phyloP scores from a whole-genome alignment of 1,140 invertebrate genomes.

The Papilio polyxenes region DNA sequence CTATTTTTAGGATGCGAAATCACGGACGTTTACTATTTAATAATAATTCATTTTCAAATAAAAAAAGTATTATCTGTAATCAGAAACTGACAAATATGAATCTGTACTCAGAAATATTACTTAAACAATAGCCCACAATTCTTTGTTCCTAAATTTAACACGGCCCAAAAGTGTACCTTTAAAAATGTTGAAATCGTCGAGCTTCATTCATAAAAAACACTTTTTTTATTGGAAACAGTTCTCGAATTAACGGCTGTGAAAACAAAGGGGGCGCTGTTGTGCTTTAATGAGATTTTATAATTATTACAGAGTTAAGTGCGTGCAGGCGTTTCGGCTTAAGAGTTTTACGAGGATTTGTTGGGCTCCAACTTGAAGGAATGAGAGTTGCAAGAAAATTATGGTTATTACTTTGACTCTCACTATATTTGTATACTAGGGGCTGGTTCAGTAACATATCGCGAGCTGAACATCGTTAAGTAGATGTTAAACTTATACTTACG shows the following conservation, averaged over 20 bases:
- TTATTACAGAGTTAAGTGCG: constrained; percentile 4
- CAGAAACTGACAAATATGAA: not conserved
- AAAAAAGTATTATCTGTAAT: not conserved
- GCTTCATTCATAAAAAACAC: constrained; percentile 2
- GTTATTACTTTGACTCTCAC: not conserved
- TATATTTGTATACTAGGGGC: not conserved
- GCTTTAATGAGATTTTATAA: constrained; percentile 24
- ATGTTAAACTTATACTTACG: not conserved
- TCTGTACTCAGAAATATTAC: constrained; percentile 18
- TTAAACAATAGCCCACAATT: constrained; percentile 7
- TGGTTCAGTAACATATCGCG: not conserved
- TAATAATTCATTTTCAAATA: not conserved
- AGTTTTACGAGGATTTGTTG: constrained; percentile 16
- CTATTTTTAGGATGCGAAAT: no score
- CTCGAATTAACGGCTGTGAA: constrained; percentile 17
- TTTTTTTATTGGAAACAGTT: constrained; percentile 23
- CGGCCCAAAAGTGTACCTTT: not conserved
- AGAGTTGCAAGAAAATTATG: not conserved
- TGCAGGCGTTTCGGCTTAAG: constrained; percentile 19
- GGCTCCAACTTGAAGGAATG: not conserved
- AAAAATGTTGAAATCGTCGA: not conserved
- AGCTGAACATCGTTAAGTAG: not conserved
- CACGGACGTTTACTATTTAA: not conserved
- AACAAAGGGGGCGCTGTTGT: constrained; percentile 19
- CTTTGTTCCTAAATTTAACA: constrained; percentile 14